These are phyloP conservation scores for Sesia apiformis DNA, from an alignment of 2,888 invertebrate genomes.

Conservation along the genomic window DNA sequence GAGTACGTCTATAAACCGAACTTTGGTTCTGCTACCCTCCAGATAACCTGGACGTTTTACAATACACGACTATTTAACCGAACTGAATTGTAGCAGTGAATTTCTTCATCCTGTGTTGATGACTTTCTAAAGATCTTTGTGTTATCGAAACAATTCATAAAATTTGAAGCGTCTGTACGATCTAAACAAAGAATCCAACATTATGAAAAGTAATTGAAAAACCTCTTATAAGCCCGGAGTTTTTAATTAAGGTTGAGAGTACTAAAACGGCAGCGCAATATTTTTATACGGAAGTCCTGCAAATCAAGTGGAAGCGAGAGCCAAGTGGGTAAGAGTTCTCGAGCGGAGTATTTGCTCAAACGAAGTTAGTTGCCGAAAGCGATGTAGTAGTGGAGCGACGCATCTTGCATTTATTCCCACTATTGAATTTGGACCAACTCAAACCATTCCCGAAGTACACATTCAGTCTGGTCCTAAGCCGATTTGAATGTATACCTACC, in stretches of 20 bases:
- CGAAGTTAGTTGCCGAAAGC: constrained; percentile 44
- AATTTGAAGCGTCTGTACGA: neutral
- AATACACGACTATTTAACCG: neutral
- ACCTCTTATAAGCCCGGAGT: constrained; percentile 4
- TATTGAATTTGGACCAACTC: constrained; percentile 44
- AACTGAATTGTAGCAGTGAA: neutral
- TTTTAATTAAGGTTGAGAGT: constrained; percentile 26
- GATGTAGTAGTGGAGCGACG: constrained; percentile 26
- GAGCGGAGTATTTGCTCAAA: constrained; percentile 40
- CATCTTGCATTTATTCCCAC: constrained; percentile 39
- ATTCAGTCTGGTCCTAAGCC: neutral
- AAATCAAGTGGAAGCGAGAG: constrained; percentile 37
- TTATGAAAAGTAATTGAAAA: neutral
- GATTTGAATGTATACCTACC: neutral
- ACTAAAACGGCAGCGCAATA: constrained; percentile 22
- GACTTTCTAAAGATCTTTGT: neutral
- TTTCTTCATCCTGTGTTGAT: neutral
- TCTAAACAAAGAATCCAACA: neutral
- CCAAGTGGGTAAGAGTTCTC: constrained; percentile 40
- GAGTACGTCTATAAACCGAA: neutral
- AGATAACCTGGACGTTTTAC: neutral
- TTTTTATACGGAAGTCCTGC: constrained; percentile 24
- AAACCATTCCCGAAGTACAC: constrained; percentile 6
- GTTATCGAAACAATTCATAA: neutral
- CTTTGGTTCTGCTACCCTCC: neutral